phyloP scores from a whole-genome alignment of 1,140 invertebrate species.

The Zaprionus capensis region DNA sequence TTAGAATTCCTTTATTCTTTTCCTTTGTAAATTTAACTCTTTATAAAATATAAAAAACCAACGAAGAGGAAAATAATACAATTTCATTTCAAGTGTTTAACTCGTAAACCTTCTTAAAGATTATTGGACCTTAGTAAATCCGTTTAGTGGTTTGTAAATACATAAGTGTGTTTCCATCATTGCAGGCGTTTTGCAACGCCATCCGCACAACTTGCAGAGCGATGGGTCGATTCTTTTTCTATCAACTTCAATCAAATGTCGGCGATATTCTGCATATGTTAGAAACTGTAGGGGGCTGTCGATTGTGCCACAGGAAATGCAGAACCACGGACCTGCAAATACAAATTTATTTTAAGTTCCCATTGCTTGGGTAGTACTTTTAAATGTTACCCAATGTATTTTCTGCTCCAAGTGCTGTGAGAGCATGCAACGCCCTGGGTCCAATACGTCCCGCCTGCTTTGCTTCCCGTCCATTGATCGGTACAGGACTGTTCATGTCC shows the following conservation, averaged over 20 bases:
- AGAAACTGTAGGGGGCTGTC: neutral
- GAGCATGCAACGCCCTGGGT: neutral
- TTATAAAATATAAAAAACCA: too few species aligned
- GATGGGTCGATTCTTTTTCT: constrained; percentile 9
- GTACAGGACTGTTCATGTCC: neutral
- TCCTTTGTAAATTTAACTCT: too few species aligned
- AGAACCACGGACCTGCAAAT: constrained; percentile 14
- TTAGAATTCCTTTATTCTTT: too few species aligned
- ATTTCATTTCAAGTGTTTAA: too few species aligned
- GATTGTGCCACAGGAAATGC: neutral
- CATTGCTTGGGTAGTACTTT: neutral
- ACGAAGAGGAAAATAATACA: too few species aligned
- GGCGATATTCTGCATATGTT: constrained; percentile 15
- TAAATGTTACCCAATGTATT: constrained; percentile 5
- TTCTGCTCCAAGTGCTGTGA: constrained; percentile 14
- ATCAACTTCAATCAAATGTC: constrained; percentile 8
- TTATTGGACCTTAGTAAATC: neutral
- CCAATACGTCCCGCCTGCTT: neutral
- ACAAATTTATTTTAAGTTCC: neutral
- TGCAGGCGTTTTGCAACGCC: neutral
- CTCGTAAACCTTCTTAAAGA: neutral
- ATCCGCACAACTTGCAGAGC: constrained; percentile 18
- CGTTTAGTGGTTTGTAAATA: neutral
- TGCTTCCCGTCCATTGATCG: neutral
- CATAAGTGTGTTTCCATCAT: neutral